These are phyloP conservation scores for Tortrix viridana DNA, from an alignment of 2,888 invertebrate genomes.

Conservation along the genomic window DNA sequence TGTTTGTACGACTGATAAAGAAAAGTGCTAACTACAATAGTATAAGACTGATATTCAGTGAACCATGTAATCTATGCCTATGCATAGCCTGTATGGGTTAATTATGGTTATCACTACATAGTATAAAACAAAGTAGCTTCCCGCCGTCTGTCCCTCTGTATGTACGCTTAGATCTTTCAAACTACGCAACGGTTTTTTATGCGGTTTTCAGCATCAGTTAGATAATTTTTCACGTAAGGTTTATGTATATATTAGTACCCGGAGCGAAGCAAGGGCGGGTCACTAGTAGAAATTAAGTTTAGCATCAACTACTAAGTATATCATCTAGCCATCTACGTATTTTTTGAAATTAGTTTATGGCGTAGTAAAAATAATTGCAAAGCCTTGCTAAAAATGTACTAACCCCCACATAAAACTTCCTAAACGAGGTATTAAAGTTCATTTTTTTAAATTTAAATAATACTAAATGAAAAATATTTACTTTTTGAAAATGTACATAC, in stretches of 20 bases:
- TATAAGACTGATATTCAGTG: conserved; percentile 18
- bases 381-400: conserved; percentile 51
- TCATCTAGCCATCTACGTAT: conserved; percentile 54
- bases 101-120: conserved; percentile 44
- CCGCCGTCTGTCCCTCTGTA: too few relatives aligned
- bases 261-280: too few relatives aligned
- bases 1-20: conserved; percentile 42
- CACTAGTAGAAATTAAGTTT: conserved; percentile 44
- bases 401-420: conserved; percentile 45
- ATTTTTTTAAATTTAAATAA: conserved; percentile 12
- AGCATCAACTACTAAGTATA: conserved; percentile 49
- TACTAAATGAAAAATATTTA: conserved; percentile 15
- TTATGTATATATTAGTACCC: too few relatives aligned
- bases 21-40: conserved; percentile 36
- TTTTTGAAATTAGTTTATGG: conserved; percentile 41
- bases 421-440: conserved; percentile 22
- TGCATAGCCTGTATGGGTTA: conserved; percentile 39
- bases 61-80: conserved; percentile 8
- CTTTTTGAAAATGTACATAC: conserved; percentile 57
- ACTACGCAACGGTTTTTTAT: too few relatives aligned
- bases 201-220: too few relatives aligned
- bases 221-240: too few relatives aligned
- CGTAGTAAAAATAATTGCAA: conserved; percentile 43
- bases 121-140: too few relatives aligned
- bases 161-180: too few relatives aligned